phyloP scores from a whole-genome alignment of 37 sponge, comb jelly and placozoan species.

The Beroe forskalii region DNA sequence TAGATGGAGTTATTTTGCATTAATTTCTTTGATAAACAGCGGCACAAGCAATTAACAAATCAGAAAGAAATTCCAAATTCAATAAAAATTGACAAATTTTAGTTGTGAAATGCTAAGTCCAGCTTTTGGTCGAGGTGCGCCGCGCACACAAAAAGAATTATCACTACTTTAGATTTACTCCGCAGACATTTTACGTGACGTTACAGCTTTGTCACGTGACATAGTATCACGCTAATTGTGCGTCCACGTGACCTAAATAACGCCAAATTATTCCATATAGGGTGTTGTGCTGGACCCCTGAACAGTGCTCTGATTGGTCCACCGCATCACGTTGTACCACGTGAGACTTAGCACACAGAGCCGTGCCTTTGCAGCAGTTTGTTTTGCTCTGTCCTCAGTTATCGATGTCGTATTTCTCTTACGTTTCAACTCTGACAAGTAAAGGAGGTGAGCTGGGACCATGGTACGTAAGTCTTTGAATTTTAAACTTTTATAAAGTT shows the following conservation, averaged over 20 bases:
- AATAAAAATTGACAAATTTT: no score
- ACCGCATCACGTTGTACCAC: background rate
- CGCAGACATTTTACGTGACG: background rate
- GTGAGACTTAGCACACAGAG: conserved; percentile 22
- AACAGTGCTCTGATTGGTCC: background rate
- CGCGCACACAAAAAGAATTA: no score
- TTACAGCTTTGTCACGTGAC: background rate
- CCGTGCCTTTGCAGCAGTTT: background rate
- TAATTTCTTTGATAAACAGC: no score
- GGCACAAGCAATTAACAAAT: no score
- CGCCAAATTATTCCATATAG: conserved; percentile 17
- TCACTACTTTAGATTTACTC: background rate
- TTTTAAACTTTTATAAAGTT: no score
- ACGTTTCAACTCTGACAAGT: background rate
- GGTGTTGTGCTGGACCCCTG: background rate
- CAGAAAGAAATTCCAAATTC: no score
- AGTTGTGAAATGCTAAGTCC: no score
- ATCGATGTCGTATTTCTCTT: background rate
- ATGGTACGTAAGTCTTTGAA: no score
- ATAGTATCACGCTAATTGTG: background rate
- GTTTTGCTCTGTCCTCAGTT: conserved; percentile 50
- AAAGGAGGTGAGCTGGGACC: background rate
- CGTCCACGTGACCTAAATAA: background rate
- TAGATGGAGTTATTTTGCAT: no score
- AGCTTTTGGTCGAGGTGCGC: no score